These are phyloP conservation scores for Pediacus dermestoides DNA, from an alignment of 2,888 invertebrate genomes.

Conservation along the genomic window DNA sequence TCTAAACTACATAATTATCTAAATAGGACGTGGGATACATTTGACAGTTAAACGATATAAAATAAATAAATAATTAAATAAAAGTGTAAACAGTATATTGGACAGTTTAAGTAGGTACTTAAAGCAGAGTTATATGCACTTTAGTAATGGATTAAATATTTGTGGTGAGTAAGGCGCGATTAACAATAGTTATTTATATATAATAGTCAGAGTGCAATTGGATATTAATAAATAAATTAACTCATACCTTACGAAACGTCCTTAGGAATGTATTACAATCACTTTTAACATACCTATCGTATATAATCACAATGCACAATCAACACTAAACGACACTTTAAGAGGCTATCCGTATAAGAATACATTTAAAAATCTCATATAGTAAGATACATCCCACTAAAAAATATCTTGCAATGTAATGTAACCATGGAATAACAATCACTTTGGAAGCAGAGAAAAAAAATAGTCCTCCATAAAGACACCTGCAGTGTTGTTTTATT, in stretches of 20 bases:
- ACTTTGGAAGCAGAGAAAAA: neutral
- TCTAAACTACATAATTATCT: too few species aligned
- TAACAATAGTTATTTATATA: constrained; percentile 1
- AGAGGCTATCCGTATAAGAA: neutral
- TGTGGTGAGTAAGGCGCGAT: constrained; percentile 1
- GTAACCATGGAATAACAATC: neutral
- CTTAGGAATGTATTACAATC: constrained; percentile 1
- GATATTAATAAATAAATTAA: neutral
- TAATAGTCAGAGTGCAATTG: neutral
- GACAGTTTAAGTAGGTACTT: too few species aligned
- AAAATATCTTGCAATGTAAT: neutral
- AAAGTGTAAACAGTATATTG: too few species aligned
- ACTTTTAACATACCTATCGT: constrained; percentile 1
- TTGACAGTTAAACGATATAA: too few species aligned
- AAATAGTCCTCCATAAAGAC: neutral
- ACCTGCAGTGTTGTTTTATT: neutral
- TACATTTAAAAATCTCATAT: neutral
- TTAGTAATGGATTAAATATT: too few species aligned
- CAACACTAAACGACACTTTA: neutral
- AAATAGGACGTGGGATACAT: too few species aligned
- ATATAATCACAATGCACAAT: neutral
- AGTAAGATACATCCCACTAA: neutral
- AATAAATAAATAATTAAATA: too few species aligned
- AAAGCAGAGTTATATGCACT: too few species aligned
- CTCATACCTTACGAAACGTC: neutral